These are phyloP conservation scores for Pangasianodon gigas DNA, from an alignment of 2,113 vertebrate species.

Conservation along the genomic window DNA sequence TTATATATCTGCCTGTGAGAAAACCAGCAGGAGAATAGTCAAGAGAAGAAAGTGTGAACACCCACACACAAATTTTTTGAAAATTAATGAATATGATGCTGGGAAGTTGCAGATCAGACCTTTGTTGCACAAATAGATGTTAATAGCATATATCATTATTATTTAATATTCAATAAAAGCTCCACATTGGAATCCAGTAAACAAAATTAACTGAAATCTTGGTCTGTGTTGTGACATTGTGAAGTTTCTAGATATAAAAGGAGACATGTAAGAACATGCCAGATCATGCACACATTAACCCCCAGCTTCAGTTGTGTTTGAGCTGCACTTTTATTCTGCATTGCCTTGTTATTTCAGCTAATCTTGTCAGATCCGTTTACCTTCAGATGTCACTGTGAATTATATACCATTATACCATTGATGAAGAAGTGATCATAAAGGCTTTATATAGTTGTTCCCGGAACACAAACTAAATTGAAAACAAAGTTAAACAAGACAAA, in stretches of 20 bases:
- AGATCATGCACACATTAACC: background rate
- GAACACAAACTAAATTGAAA: background rate
- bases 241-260: background rate
- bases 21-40: background rate
- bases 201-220: background rate
- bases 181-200: background rate
- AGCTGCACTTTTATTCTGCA: background rate
- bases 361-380: background rate
- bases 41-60: constrained; percentile 6
- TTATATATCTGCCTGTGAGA: background rate
- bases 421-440: background rate
- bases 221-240: background rate
- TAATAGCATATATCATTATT: too few species aligned
- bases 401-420: background rate
- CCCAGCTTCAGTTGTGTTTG: background rate
- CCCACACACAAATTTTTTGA: background rate
- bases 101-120: background rate
- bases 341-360: background rate
- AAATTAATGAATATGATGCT: background rate
- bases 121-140: background rate
- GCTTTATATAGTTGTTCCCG: background rate
- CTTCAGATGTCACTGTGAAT: background rate
- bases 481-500: background rate
- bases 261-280: background rate
- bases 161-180: background rate